Percentiles rank a stretch among this genome's conserved stretches.
Conservation (phyloP, 2,113 vertebrate genomes). For the Solenodon paradoxus region DNA sequence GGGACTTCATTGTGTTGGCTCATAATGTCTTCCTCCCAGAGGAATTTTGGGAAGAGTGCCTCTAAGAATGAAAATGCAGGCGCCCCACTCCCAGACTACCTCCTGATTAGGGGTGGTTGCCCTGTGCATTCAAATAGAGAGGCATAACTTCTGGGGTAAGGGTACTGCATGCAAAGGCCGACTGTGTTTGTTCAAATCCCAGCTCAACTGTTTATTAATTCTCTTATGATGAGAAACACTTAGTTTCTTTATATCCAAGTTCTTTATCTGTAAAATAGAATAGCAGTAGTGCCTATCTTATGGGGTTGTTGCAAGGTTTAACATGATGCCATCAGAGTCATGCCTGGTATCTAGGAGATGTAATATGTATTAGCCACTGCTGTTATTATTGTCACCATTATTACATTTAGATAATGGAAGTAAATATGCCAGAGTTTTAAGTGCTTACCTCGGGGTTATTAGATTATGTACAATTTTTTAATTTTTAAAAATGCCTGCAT, state of each 20-base stretch:
- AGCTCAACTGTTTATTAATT: not conserved
- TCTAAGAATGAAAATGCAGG: not conserved
- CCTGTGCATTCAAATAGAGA: not conserved
- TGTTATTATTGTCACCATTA: accelerated
- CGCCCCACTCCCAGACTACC: not conserved
- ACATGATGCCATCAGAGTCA: not conserved
- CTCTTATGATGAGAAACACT: not conserved
- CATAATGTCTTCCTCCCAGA: not conserved
- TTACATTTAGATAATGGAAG: not conserved
- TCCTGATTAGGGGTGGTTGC: not conserved
- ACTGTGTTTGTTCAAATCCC: not conserved
- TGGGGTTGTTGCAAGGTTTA: not conserved
- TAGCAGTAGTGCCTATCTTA: not conserved
- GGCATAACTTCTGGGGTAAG: not conserved
- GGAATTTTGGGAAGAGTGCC: not conserved
- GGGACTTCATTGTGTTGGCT: not conserved
- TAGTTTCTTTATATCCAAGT: not conserved
- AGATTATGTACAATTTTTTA: not conserved
- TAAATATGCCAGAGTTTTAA: not conserved
- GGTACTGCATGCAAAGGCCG: not conserved
- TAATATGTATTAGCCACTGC: not conserved
- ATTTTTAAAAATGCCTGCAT: not conserved
- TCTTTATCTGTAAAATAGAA: not conserved
- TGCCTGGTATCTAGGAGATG: too few species aligned
- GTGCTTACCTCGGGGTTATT: not conserved